Evolutionary conservation across 2,888 invertebrate species (phyloP).

Genomic region (Pharmacophagus antenor): DNA sequence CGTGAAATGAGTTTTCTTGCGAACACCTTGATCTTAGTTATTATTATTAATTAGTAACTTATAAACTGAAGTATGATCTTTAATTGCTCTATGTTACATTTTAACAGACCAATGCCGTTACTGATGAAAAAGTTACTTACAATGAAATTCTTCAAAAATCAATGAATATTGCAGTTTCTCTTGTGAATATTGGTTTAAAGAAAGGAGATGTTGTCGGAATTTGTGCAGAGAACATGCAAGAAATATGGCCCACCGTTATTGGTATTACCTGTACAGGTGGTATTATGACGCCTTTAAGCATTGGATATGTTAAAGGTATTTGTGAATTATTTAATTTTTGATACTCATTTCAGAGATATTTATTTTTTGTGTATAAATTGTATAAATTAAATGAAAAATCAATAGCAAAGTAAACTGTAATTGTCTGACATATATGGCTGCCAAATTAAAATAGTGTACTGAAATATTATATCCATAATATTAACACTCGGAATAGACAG

Average conservation of each 20-base stretch:
- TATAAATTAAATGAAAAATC: too few relatives aligned
- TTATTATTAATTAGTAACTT: too few relatives aligned
- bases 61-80: neutral
- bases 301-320: conserved; percentile 31
- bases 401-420: too few relatives aligned
- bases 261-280: conserved; percentile 42
- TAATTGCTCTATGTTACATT: neutral
- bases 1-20: too few relatives aligned
- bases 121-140: conserved; percentile 22
- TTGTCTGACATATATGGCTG: too few relatives aligned
- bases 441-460: too few relatives aligned
- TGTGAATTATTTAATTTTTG: too few relatives aligned
- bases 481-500: too few relatives aligned
- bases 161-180: conserved; percentile 32
- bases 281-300: conserved; percentile 36
- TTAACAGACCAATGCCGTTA: conserved; percentile 21
- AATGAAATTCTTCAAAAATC: conserved; percentile 16
- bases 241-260: conserved; percentile 39
- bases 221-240: conserved; percentile 42
- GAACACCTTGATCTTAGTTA: too few relatives aligned
- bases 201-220: conserved; percentile 42
- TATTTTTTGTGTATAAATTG: too few relatives aligned
- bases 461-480: too few relatives aligned
- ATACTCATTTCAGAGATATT: too few relatives aligned
- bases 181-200: conserved; percentile 30